Conservation (phyloP, 1,140 invertebrate genomes). For the Bombus sylvicola region DNA sequence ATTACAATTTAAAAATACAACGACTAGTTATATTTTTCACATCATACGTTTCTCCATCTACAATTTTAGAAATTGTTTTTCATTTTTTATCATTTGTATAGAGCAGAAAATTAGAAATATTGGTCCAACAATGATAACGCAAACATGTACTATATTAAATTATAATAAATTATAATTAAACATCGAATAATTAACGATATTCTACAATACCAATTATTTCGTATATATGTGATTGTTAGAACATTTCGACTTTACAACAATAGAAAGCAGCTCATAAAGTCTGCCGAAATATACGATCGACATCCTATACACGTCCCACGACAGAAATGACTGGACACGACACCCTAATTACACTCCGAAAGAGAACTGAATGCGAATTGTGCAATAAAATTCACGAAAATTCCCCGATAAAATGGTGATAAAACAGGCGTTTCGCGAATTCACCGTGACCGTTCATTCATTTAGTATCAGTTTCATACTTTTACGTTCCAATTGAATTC, state of each 20-base stretch:
- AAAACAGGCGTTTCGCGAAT: conserved; percentile 12
- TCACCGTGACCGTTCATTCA: background rate
- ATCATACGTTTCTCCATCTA: background rate
- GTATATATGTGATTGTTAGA: background rate
- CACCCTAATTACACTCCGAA: background rate
- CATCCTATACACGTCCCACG: background rate
- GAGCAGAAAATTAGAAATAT: background rate
- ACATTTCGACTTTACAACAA: background rate
- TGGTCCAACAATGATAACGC: background rate
- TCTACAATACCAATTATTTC: no score
- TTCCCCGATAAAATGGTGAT: conserved; percentile 8
- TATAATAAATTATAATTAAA: background rate
- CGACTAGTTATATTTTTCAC: no score
- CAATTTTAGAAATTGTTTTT: no score
- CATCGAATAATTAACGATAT: background rate
- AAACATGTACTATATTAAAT: no score
- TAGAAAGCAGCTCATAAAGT: background rate
- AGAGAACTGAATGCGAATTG: background rate
- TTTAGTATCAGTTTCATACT: conserved; percentile 18
- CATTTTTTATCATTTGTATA: no score
- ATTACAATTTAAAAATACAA: background rate
- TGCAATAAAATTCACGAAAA: conserved; percentile 13
- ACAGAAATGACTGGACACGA: background rate
- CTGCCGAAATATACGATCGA: background rate
- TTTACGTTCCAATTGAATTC: conserved; percentile 20